phyloP scores from a whole-genome alignment of 2,113 vertebrate species.

The Panthera leo region DNA sequence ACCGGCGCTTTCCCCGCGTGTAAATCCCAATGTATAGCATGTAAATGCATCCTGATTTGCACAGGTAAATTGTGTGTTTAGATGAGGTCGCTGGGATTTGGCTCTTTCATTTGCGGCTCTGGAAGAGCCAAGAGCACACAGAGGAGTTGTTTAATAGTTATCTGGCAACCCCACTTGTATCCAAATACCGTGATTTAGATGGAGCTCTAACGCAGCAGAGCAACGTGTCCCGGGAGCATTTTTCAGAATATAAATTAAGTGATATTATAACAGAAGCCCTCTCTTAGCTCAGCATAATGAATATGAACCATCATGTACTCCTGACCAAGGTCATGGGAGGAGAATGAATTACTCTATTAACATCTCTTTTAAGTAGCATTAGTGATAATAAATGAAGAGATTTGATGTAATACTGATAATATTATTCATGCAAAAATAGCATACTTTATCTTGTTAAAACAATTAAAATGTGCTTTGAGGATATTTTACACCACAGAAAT shows the following conservation, averaged over 20 bases:
- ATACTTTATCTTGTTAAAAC: conserved; percentile 85
- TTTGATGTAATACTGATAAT: conserved; percentile 84
- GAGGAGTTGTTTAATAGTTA: conserved; percentile 88
- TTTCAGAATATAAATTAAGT: conserved; percentile 98
- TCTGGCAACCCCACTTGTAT: conserved; percentile 91
- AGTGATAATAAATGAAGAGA: conserved; percentile 94
- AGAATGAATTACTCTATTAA: conserved; percentile 98
- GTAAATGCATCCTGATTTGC: background rate
- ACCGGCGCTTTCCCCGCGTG: background rate
- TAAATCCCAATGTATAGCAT: background rate
- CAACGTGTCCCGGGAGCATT: conserved; percentile 92
- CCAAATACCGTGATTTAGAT: conserved; percentile 95
- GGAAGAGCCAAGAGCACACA: conserved; percentile 86
- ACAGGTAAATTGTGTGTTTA: conserved; percentile 44
- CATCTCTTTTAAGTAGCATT: conserved; percentile 94
- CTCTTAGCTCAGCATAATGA: conserved; percentile 95
- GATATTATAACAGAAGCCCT: conserved; percentile 93
- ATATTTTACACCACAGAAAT: conserved; percentile 79
- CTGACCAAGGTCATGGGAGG: conserved; percentile 94
- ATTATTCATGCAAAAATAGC: conserved; percentile 87
- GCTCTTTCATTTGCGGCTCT: conserved; percentile 79
- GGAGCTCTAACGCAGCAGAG: conserved; percentile 87
- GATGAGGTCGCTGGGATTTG: conserved; percentile 53
- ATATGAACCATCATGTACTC: conserved; percentile 94
- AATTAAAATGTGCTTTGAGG: conserved; percentile 82